Percentiles rank a stretch among this genome's conserved stretches.
These are phyloP conservation scores for Dasyurus viverrinus DNA, from an alignment of 2,113 vertebrate species.

Conservation along the genomic window DNA sequence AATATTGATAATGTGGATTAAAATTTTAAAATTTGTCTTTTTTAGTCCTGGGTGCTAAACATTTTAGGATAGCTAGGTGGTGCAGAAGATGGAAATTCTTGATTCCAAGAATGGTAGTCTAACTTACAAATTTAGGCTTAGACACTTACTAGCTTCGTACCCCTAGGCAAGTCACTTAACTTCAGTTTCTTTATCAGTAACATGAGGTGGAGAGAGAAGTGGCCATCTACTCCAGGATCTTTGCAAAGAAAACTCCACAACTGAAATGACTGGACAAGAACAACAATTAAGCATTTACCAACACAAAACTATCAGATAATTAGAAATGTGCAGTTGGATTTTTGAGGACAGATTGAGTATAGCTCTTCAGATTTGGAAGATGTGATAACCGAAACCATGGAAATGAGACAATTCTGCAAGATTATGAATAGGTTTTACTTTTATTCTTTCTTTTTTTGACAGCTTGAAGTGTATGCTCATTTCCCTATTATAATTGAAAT, in stretches of 20 bases:
- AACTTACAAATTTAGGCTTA: neutral
- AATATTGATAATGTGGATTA: neutral
- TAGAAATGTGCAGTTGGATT: neutral
- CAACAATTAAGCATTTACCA: neutral
- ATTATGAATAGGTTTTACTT: neutral
- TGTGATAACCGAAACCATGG: neutral
- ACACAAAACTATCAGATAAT: neutral
- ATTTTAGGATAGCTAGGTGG: neutral
- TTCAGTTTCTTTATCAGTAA: neutral
- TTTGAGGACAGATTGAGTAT: neutral
- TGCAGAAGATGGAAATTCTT: neutral
- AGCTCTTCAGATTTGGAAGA: neutral
- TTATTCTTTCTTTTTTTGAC: neutral
- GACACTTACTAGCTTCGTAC: neutral
- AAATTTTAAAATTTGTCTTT: neutral
- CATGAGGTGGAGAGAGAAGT: neutral
- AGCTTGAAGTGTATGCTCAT: neutral
- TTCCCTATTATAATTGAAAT: neutral
- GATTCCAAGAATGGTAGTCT: too few relatives aligned
- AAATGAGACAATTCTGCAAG: neutral
- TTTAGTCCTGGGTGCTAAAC: neutral
- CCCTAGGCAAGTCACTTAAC: neutral
- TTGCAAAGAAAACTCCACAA: neutral
- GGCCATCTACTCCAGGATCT: neutral
- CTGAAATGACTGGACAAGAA: neutral